Evolutionary conservation across 2,113 vertebrate species (phyloP).

Genomic region (Microtus montanus): DNA sequence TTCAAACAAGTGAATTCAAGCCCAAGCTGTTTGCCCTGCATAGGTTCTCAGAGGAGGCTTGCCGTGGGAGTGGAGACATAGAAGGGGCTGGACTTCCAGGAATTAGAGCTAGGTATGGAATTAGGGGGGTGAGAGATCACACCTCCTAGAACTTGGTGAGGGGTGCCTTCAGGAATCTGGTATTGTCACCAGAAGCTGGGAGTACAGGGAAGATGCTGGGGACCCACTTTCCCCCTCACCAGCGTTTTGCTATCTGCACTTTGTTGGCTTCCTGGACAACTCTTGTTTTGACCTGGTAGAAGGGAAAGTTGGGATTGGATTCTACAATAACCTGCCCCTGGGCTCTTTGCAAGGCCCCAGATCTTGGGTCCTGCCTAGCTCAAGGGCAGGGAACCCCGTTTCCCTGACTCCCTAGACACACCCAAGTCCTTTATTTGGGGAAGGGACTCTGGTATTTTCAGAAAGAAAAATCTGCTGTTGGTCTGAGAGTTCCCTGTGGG

Average conservation of each 20-base stretch:
- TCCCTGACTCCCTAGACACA: not conserved
- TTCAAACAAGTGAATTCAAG: conserved; percentile 55
- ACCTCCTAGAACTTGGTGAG: not conserved
- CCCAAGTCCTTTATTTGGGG: not conserved
- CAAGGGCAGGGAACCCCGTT: not conserved
- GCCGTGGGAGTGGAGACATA: not conserved
- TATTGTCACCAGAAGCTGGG: not conserved
- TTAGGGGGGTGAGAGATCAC: not conserved
- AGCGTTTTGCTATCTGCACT: not conserved
- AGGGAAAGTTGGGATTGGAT: not conserved
- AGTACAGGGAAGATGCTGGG: not conserved
- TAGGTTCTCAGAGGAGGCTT: not conserved
- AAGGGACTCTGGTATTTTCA: not conserved
- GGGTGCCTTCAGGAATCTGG: not conserved
- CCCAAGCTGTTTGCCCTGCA: not conserved
- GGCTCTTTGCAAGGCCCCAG: not conserved
- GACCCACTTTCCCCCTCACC: not conserved
- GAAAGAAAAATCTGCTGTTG: not conserved
- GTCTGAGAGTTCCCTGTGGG: not conserved
- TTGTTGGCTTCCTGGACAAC: not conserved
- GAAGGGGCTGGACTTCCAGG: not conserved
- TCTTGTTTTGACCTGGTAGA: rapidly evolving
- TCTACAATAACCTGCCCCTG: not conserved
- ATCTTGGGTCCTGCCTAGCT: not conserved
- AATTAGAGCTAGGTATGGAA: too few relatives aligned